These are phyloP conservation scores for Hirudo medicinalis DNA, from an alignment of 1,140 invertebrate genomes.

Conservation along the genomic window DNA sequence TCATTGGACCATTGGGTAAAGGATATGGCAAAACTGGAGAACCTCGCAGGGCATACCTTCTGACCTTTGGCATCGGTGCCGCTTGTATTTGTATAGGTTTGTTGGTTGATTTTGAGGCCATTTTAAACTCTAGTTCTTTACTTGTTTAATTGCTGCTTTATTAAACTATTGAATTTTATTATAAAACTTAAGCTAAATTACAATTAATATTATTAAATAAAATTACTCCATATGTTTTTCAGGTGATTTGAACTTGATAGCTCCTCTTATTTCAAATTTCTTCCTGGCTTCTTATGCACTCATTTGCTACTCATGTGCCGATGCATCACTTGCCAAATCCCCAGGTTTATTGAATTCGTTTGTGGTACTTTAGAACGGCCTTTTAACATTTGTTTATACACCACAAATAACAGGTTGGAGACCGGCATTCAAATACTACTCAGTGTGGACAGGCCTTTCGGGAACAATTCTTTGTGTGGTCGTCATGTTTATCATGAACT, in stretches of 20 bases:
- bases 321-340: constrained; percentile 61
- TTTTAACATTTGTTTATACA: not conserved
- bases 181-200: not conserved
- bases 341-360: constrained; percentile 39
- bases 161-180: too few relatives aligned
- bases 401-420: constrained; percentile 38
- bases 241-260: constrained; percentile 72
- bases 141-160: not conserved
- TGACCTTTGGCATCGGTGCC: constrained; percentile 76
- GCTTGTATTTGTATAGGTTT: constrained; percentile 75
- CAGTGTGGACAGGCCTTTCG: constrained; percentile 76
- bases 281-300: constrained; percentile 86
- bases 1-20: constrained; percentile 78
- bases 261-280: constrained; percentile 85
- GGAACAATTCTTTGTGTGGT: constrained; percentile 65
- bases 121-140: not conserved
- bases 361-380: not conserved
- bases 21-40: constrained; percentile 84
- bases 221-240: not conserved
- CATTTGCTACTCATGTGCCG: constrained; percentile 92
- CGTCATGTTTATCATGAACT: constrained; percentile 90
- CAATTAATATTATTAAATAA: not conserved
- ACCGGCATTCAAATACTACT: constrained; percentile 67
- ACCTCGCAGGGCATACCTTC: constrained; percentile 77
- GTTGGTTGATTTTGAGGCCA: not conserved